Base-by-base conservation (phyloP, 2,113 vertebrate species). In the Ptilorrhoa leucosticta region DNA sequence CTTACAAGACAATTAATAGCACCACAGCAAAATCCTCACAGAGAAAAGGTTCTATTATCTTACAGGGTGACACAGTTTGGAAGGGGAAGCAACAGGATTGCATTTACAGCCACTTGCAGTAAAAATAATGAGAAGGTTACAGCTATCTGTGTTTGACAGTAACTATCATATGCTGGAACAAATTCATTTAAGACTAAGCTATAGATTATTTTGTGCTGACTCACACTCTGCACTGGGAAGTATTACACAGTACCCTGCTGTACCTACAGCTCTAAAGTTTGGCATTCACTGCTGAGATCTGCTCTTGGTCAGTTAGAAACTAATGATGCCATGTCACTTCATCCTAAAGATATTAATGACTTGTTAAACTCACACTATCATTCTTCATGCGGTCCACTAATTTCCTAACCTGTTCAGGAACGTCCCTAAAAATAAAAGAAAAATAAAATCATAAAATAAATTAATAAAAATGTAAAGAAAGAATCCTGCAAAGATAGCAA, bases 351-450 rank as follows among this genome's bases (percentile, higher is more conserved):
- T 17, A 84, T 26, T 64, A 20, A 45, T 15, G n/a, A 53, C 17
- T 37, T 14, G 21, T 65, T 53, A 54, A 60, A 98, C 97, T 97
- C 86, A 98, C 98, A 28, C 10, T 11, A 65, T 97, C 51, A 35
- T 70, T 96, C 75, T 97, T 98, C 98, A 98, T 98, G 73, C 17
- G 83, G 17, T 66, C 31, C 80, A 98, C 95, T 73, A 98, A 93
- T 35, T 11, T 97, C 58, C 81, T 82, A 91, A 94, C 92, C 81
- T 98, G 98, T 4, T 1, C 15, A 56, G 90, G 47, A 89, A 98
- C 88, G 48, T 42, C 9, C 24, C 98, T 98, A 95, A 27, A 88
- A 87, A 48, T 18, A 28, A 94, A 42, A 77, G 2, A 65, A 72
- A 91, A 72, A 77, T 11, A 60, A 48, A n/a, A 26, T 6, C 1